Conservation (phyloP, 2,888 invertebrate species). For the Zhuqinia jingwanae region DNA sequence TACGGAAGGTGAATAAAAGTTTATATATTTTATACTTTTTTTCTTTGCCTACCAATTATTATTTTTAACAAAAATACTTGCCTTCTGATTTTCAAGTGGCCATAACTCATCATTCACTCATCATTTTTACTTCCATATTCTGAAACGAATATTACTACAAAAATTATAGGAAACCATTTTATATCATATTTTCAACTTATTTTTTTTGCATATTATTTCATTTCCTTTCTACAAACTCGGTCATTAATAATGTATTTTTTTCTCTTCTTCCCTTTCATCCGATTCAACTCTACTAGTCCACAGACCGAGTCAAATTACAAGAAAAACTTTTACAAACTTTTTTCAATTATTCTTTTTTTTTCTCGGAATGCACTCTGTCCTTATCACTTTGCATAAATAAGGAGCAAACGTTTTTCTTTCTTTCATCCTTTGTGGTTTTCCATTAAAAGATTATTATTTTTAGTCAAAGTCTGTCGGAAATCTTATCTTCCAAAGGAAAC, state of each 20-base stretch:
- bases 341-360: background rate
- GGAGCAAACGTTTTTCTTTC: too few relatives aligned
- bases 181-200: background rate
- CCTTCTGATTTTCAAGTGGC: too few relatives aligned
- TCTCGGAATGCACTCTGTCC: background rate
- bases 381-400: too few relatives aligned
- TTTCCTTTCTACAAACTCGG: background rate
- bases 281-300: background rate
- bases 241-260: background rate
- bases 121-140: too few relatives aligned
- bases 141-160: too few relatives aligned
- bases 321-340: conserved; percentile 15
- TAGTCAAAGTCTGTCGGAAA: conserved; percentile 7
- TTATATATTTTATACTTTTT: conserved; percentile 43
- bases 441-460: too few relatives aligned
- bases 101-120: too few relatives aligned
- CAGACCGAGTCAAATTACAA: conserved; percentile 56
- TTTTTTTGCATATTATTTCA: background rate
- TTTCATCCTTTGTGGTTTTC: background rate
- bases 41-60: conserved; percentile 54
- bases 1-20: background rate
- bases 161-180: too few relatives aligned
- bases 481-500: conserved; percentile 31
- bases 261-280: conserved; percentile 1
- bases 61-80: conserved; percentile 5